Evolutionary conservation across 64 coral and sea anemone genomes (phyloP), one percentile per base, ranked within the genome.

Genomic region (Porites lutea): DNA sequence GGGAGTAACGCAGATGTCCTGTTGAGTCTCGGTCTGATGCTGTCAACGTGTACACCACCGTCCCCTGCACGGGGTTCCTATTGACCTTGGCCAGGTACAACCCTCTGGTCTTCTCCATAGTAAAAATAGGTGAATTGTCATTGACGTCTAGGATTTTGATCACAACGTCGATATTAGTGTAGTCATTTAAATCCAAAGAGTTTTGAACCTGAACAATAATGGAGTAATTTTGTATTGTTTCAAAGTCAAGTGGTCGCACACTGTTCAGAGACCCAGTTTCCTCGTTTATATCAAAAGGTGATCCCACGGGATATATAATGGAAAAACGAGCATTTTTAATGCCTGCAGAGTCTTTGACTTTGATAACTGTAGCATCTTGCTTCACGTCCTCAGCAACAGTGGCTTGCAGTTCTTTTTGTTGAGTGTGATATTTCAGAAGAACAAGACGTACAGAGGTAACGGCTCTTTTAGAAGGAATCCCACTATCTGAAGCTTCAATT

Each of bases 51-150:
- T 93, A 96, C 6, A 99, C 63, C 43, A 90, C 13, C 62, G 91
- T 96, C 21, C 62, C 95, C 37, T 82, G 87, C 2, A 86, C 73
- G 18, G 97, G 87, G 48, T 99, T 95, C 12, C 83, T 85, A 55
- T 96, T 95, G 19, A 96, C 81, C 70, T 78, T 87, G 2, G 91
- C 88, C 53, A 82, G 19, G 64, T 90, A 90, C 15, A 58, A 50
- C 55, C 82, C 94, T 37, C 91, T 52, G 6, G 78, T 81, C 61
- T 86, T 81, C 3, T 93, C 50, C 88, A 99, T 96, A 7, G 83
- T 72, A 83, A 99, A 99, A 19, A 27, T 44, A 0, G 97, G 97
- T 11, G 66, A 74, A 62, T 99, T 99, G 57, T 99, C 97, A 74
- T 99, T 99, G 3, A 82, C 91, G 65, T 99, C 97, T 22, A 59